Conservation (phyloP, 2,797 vertebrate genomes). For the Schizopygopsis malacanthus region DNA sequence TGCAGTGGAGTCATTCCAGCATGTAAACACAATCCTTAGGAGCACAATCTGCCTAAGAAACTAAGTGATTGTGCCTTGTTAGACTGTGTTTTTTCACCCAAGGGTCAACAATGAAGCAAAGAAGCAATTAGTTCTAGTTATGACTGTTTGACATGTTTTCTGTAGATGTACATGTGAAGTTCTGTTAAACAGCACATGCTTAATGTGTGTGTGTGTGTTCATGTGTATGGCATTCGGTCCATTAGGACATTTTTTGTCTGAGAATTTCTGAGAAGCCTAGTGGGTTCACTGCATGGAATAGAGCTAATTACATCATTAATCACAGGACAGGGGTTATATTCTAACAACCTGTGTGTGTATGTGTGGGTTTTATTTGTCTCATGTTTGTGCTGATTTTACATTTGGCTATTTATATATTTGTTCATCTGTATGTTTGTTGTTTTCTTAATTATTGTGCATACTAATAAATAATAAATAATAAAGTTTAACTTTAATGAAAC, state of each 20-base stretch:
- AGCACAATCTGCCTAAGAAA: background rate
- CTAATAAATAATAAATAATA: background rate
- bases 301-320: constrained; percentile 68
- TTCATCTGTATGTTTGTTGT: background rate
- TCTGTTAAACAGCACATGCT: background rate
- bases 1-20: background rate
- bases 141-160: constrained; percentile 32
- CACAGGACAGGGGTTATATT: constrained; percentile 54
- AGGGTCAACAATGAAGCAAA: background rate
- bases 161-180: background rate
- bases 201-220: constrained; percentile 36
- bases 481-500: background rate
- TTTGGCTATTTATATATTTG: constrained; percentile 20
- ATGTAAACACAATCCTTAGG: background rate
- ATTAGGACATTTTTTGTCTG: constrained; percentile 58
- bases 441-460: background rate
- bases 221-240: constrained; percentile 48
- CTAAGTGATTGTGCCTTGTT: background rate
- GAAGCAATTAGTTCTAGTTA: background rate
- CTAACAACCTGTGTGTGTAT: constrained; percentile 38
- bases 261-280: constrained; percentile 36
- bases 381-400: constrained; percentile 6
- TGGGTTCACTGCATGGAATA: constrained; percentile 53
- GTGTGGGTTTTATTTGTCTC: constrained; percentile 12
- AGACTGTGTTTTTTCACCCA: background rate